phyloP scores from a whole-genome alignment of 2,888 invertebrate genomes.

The Cephus pulcher region DNA sequence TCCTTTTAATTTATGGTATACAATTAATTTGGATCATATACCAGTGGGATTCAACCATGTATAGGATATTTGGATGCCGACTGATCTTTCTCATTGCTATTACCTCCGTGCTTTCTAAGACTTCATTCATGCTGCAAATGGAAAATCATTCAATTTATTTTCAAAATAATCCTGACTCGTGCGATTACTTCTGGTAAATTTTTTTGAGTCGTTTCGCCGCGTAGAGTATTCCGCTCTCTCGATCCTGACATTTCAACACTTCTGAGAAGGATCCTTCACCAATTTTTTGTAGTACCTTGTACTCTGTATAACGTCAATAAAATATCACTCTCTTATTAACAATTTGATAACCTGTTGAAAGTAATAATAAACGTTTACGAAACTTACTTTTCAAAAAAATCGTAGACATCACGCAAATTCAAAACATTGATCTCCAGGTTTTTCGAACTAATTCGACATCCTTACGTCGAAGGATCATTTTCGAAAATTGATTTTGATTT shows the following conservation, averaged over 20 bases:
- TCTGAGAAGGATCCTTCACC: constrained; percentile 80
- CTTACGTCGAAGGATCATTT: constrained; percentile 8
- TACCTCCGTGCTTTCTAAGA: constrained; percentile 71
- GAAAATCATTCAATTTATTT: constrained; percentile 15
- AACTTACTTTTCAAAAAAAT: constrained; percentile 23
- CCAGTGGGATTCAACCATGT: constrained; percentile 74
- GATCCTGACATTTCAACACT: constrained; percentile 75
- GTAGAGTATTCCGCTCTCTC: constrained; percentile 68
- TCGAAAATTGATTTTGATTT: not conserved
- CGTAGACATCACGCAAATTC: constrained; percentile 17
- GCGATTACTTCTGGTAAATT: constrained; percentile 69
- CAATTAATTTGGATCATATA: constrained; percentile 60
- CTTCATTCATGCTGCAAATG: constrained; percentile 65
- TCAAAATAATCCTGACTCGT: constrained; percentile 2
- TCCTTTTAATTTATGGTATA: not conserved
- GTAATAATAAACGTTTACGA: not conserved
- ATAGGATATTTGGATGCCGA: constrained; percentile 73
- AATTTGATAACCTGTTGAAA: not conserved
- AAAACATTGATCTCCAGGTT: not conserved
- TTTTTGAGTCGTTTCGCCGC: constrained; percentile 76
- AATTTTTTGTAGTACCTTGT: constrained; percentile 74
- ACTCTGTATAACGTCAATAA: constrained; percentile 66
- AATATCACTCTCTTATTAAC: not conserved
- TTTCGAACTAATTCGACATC: constrained; percentile 9
- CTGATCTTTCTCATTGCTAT: constrained; percentile 72